Conservation (phyloP, 2,113 vertebrate genomes). For the Uria aalge region DNA sequence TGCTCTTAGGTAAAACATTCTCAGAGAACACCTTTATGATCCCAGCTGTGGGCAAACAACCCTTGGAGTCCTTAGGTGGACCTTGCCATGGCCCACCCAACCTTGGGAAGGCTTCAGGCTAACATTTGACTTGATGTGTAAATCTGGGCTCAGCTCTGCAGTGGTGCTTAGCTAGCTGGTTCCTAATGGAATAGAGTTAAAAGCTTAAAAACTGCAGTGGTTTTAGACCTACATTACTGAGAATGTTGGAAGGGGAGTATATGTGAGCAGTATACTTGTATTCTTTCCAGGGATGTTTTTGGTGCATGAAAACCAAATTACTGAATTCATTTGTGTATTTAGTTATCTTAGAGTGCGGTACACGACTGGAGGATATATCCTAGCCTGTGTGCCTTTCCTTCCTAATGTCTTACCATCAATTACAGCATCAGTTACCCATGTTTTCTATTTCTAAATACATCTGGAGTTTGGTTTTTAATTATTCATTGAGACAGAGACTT, state of each 20-base stretch:
- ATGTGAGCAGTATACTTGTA: not conserved
- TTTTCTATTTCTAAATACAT: constrained; percentile 8
- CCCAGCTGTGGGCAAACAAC: not conserved
- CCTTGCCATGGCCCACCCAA: not conserved
- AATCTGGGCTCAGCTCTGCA: not conserved
- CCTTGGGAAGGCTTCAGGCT: not conserved
- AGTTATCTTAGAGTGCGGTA: not conserved
- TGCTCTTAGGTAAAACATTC: not conserved
- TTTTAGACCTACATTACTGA: not conserved
- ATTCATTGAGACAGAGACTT: not conserved
- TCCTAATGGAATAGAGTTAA: not conserved
- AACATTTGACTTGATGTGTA: not conserved
- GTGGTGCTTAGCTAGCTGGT: not conserved
- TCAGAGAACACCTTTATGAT: not conserved
- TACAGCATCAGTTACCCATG: not conserved
- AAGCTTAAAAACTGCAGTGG: not conserved
- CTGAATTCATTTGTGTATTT: not conserved
- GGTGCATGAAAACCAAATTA: not conserved
- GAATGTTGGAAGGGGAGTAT: not conserved
- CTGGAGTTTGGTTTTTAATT: constrained; percentile 4
- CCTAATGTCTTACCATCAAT: not conserved
- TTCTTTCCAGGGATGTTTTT: not conserved
- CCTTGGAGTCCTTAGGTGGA: not conserved
- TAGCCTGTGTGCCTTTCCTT: not conserved
- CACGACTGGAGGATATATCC: not conserved